Evolutionary conservation across 2,797 vertebrate genomes (phyloP), one percentile per base, ranked within the genome.

Genomic region (Sciaenops ocellatus): DNA sequence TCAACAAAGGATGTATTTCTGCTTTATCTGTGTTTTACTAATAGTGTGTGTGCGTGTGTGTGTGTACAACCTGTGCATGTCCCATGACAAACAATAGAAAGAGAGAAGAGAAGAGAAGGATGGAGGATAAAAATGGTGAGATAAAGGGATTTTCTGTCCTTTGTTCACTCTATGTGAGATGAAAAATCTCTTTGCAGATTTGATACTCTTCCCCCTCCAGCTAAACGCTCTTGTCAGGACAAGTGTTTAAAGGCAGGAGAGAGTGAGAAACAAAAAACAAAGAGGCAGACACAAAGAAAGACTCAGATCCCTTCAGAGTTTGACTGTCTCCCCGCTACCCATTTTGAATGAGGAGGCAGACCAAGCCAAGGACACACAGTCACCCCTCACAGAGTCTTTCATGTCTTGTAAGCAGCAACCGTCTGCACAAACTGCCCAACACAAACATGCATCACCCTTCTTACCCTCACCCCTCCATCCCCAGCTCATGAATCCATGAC

Each of bases 111-210:
- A 34, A 34, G 28, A 54, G 28, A 57, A 41, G 24, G 44, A 77
- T 59, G 11, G 41, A 57, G 64, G 56, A 24, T 22, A 50, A 61
- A 71, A 48, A 56, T 26, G 24, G 6, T 10, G 34, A 65, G 68
- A 69, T 55, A 63, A 70, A 71, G 26, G 56, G 69, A 73, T 61
- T 73, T 69, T 83, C 71, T 50, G 20, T 67, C 60, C 83, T 86
- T 63, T 78, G 75, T 84, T 76, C 60, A 46, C 24, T 78, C 60
- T 73, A 65, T 79, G 81, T 69, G 56, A 79, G 54, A 80, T 78
- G 69, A 85, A 85, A 76, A 82, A 84, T 86, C 59, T 74, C 66
- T 82, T 64, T 69, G 61, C 63, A 72, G 48, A 84, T 68, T 83
- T 62, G 44, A 76, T 61, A 72, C 12, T 16, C 79, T 71, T 38